Percentiles rank a stretch among this genome's conserved stretches.
Conservation (phyloP, 2,888 invertebrate species). For the Tiphia femorata region DNA sequence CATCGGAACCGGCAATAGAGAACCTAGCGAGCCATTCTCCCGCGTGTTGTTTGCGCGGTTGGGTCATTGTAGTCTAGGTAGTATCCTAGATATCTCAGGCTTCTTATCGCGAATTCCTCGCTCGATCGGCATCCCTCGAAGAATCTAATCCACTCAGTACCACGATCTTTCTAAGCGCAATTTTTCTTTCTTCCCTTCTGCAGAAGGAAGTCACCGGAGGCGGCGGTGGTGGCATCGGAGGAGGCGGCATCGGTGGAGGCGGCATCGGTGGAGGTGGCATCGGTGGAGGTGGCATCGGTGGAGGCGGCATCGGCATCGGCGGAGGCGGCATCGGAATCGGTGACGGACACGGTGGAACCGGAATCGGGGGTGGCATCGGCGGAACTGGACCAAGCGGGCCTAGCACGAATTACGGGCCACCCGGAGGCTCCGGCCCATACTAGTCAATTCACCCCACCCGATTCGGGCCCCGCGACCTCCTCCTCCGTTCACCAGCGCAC, state of each 20-base stretch:
- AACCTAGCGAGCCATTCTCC: no score
- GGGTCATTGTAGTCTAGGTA: no score
- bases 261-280: conserved; percentile 52
- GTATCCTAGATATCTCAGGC: no score
- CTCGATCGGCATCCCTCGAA: no score
- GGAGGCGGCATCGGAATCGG: conserved; percentile 22
- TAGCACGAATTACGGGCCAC: conserved; percentile 76
- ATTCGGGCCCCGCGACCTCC: conserved; percentile 27
- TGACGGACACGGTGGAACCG: conserved; percentile 44
- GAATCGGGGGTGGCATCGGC: conserved; percentile 32
- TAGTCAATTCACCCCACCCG: conserved; percentile 65
- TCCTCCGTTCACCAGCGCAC: conserved; percentile 39
- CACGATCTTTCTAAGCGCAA: no score
- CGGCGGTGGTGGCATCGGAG: conserved; percentile 56
- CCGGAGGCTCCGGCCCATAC: conserved; percentile 79
- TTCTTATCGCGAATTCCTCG: no score
- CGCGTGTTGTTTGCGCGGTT: no score
- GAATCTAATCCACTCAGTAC: no score
- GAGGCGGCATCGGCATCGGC: conserved; percentile 35
- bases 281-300: conserved; percentile 53
- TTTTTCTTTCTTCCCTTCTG: conserved; percentile 9
- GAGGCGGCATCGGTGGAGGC: conserved; percentile 45
- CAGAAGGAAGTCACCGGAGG: conserved; percentile 57
- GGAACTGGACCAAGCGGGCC: conserved; percentile 67
- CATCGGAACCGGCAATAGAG: no score